phyloP scores from a whole-genome alignment of 2,113 vertebrate genomes.

The Elephas maximus region DNA sequence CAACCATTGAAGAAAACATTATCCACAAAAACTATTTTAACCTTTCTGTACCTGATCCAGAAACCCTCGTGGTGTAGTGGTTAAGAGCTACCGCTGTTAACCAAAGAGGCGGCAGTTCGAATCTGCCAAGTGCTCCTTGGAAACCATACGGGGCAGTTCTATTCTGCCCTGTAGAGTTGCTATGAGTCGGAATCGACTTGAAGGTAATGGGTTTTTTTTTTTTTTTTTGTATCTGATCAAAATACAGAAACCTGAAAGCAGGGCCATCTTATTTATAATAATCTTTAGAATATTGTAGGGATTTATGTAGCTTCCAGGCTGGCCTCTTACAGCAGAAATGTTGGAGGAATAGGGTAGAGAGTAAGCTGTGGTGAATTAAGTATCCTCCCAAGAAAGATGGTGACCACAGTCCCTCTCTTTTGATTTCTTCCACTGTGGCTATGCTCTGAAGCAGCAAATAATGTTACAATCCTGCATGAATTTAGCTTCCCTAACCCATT shows the following conservation, averaged over 20 bases:
- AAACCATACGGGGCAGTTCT: no score
- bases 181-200: no score
- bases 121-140: no score
- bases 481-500: slow-evolving; percentile 30
- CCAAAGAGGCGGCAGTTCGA: no score
- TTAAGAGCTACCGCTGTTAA: no score
- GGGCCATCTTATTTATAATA: neutral
- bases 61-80: no score
- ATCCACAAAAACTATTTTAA: slow-evolving; percentile 58
- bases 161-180: no score
- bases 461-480: neutral
- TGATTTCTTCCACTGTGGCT: neutral
- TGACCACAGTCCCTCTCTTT: neutral
- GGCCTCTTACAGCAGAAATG: neutral
- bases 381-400: neutral
- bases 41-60: slow-evolving; percentile 8
- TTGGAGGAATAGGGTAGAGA: neutral
- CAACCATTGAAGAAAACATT: slow-evolving; percentile 61
- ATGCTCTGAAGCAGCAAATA: neutral
- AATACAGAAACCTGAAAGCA: slow-evolving; percentile 24
- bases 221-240: slow-evolving; percentile 42
- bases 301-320: neutral
- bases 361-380: neutral
- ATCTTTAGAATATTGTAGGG: neutral
- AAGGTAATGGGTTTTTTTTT: no score